Percentiles rank a stretch among this genome's conserved stretches.
phyloP scores from a whole-genome alignment of 1,140 invertebrate genomes.

The Tyrophagus putrescentiae region DNA sequence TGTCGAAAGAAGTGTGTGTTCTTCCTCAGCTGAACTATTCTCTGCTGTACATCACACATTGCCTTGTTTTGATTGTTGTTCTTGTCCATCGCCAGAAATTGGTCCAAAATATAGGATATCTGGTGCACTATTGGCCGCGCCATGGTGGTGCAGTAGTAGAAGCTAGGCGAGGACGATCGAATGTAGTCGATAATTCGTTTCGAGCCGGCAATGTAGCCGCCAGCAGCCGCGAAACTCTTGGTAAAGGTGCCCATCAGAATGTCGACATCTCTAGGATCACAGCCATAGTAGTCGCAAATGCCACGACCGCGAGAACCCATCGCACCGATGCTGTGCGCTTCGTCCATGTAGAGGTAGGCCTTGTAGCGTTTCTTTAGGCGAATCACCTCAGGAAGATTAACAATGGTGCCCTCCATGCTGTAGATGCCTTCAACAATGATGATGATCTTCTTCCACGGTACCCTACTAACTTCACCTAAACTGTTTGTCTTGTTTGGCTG shows the following conservation, averaged over 20 bases:
- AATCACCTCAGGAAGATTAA: constrained; percentile 72
- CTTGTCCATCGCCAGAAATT: constrained; percentile 9
- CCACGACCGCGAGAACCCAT: constrained; percentile 74
- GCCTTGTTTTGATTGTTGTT: constrained; percentile 13
- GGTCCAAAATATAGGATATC: constrained; percentile 47
- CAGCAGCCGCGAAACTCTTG: constrained; percentile 86
- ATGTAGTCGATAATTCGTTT: constrained; percentile 64
- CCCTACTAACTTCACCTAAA: constrained; percentile 39
- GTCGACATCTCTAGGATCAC: constrained; percentile 75
- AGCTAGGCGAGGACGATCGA: constrained; percentile 63
- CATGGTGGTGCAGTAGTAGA: constrained; percentile 75
- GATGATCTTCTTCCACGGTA: constrained; percentile 82
- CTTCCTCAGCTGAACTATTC: constrained; percentile 60
- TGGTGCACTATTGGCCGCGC: constrained; percentile 77
- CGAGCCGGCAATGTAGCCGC: constrained; percentile 85
- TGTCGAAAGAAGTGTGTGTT: constrained; percentile 78
- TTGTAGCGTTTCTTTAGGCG: constrained; percentile 88
- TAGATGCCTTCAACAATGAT: constrained; percentile 81
- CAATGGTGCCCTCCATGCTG: constrained; percentile 96
- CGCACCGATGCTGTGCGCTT: constrained; percentile 92
- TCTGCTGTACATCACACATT: constrained; percentile 34
- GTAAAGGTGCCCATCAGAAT: constrained; percentile 94
- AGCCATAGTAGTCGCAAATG: constrained; percentile 65
- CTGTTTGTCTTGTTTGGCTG: constrained; percentile 45
- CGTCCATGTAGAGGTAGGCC: constrained; percentile 82